Evolutionary conservation across 2,113 vertebrate species (phyloP), one percentile per base, ranked within the genome.

Genomic region (Condylura cristata): DNA sequence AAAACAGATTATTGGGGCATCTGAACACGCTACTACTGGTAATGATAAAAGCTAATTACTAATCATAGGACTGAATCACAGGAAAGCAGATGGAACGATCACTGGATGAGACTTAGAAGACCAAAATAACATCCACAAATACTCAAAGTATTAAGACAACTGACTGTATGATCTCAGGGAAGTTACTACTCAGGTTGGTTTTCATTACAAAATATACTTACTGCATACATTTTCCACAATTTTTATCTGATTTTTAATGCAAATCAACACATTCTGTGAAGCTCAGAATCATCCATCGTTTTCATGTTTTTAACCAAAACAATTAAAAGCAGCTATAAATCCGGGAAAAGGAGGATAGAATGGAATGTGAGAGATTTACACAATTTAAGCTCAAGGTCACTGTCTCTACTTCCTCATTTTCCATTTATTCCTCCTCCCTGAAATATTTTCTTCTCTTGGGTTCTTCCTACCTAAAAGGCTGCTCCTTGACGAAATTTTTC

Each of bases 361-460:
- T 6, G 22, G 20, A 60, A 26, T 26, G 26, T 48, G 32, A 63
- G 37, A 61, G 61, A 84, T 68, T 9, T 48, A 84, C n/a, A 44
- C 26, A 87, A 41, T 34, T 1, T 20, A 32, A 22, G 53, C 61
- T 37, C 53, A 51, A 1, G 48, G 37, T 5, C 86, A 81, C 75
- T 24, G 89, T 65, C 16, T 78, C 18, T 6, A 68, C 56, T 82
- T 90, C 18, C 14, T 11, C 41, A 70, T 32, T 37, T 66, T 39
- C 17, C n/a, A 61, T 48, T 44, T 22, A 58, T 34, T 80, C 30
- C 37, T 86, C 4, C 2, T 75, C 18, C 53, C 63, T 32, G 8
- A 90, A 90, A 93, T 34, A 39, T 92, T 72, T 92, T 79, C 30
- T 82, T 88, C 51, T 37, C 61, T 89, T 78, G 44, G 17, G 68